These are phyloP conservation scores for Siniperca undulata DNA, from an alignment of 2,797 vertebrate genomes.

Conservation along the genomic window DNA sequence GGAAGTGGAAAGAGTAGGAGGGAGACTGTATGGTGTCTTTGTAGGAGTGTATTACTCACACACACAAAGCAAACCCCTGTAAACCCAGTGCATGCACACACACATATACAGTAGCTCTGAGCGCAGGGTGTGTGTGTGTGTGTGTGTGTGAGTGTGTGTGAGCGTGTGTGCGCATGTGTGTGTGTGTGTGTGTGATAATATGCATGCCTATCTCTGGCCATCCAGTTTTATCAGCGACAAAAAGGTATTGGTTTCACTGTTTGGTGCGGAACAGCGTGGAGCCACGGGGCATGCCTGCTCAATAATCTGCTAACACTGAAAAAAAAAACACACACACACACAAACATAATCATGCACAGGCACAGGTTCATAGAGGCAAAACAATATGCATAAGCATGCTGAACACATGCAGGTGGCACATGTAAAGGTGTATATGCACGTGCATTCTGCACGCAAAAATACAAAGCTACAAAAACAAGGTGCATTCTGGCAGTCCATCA, in stretches of 20 bases:
- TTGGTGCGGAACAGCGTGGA: conserved; percentile 75
- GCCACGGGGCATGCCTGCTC: conserved; percentile 76
- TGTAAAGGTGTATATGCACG: conserved; percentile 25
- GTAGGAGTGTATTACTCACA: conserved; percentile 71
- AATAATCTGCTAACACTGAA: conserved; percentile 73
- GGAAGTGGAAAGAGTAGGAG: conserved; percentile 73
- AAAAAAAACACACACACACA: conserved; percentile 36
- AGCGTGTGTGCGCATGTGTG: conserved; percentile 30
- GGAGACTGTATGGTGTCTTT: conserved; percentile 74
- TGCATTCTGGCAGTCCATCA: conserved; percentile 54
- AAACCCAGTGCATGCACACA: conserved; percentile 27
- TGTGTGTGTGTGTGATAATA: conserved; percentile 70
- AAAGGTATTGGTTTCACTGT: conserved; percentile 80
- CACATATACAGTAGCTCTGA: conserved; percentile 17
- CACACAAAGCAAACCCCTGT: conserved; percentile 56
- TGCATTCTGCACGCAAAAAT: conserved; percentile 4
- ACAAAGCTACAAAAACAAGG: conserved; percentile 13
- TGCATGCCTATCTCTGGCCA: conserved; percentile 80
- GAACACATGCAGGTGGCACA: conserved; percentile 30
- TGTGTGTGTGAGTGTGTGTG: too few relatives aligned
- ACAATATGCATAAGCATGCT: conserved; percentile 45
- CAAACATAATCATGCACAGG: background rate
- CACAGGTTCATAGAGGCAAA: conserved; percentile 47
- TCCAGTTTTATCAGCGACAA: conserved; percentile 79
- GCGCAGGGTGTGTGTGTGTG: conserved; percentile 14